Evolutionary conservation across 2,797 vertebrate species (phyloP).

Genomic region (Myotis findleyi): DNA sequence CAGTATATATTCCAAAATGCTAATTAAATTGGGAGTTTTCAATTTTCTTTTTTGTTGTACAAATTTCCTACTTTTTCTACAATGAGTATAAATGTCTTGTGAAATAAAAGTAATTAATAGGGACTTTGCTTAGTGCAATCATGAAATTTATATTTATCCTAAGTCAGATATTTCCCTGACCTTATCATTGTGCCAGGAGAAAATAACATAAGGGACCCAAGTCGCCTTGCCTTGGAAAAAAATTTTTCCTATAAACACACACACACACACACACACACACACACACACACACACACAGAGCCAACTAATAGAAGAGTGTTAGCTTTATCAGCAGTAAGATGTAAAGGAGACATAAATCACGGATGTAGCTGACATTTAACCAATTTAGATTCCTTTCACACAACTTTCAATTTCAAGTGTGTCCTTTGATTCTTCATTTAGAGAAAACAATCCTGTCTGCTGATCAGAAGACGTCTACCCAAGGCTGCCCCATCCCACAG

Average conservation of each 20-base stretch:
- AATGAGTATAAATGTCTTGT: not conserved
- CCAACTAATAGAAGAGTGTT: constrained; percentile 31
- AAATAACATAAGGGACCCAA: not conserved
- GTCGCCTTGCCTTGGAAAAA: not conserved
- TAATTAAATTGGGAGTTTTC: constrained; percentile 44
- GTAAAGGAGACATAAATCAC: constrained; percentile 72
- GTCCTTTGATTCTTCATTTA: constrained; percentile 58
- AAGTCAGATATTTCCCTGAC: not conserved
- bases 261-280: not conserved
- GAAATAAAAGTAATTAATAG: constrained; percentile 19
- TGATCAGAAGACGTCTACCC: not conserved
- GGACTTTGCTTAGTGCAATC: not conserved
- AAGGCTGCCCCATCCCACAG: not conserved
- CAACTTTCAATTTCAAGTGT: constrained; percentile 56
- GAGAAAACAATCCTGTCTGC: constrained; percentile 2
- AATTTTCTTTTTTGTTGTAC: not conserved
- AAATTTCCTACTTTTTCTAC: not conserved
- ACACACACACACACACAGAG: not conserved
- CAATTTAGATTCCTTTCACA: constrained; percentile 62
- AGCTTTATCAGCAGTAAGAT: constrained; percentile 65
- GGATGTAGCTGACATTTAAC: constrained; percentile 58
- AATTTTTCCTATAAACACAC: not conserved
- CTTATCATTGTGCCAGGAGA: not conserved
- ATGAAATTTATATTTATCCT: constrained; percentile 35
- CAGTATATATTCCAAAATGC: not conserved